Base-by-base conservation (phyloP, 1,140 invertebrate genomes). In the Leptonema lineaticorne region DNA sequence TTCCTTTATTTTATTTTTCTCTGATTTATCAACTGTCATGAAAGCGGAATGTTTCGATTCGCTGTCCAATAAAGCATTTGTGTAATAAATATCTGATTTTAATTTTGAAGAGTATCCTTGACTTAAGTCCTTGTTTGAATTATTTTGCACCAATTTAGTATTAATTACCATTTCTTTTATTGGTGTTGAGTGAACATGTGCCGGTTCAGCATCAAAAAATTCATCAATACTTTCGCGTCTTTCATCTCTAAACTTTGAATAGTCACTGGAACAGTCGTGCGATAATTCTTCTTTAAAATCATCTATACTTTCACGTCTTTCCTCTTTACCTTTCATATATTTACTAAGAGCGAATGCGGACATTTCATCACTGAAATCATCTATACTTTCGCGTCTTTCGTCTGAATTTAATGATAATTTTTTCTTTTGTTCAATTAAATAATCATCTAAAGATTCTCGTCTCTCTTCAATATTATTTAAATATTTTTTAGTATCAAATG, bases 211-310 rank as follows among this genome's bases (percentile, higher is more conserved):
- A 62, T 70, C 71, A 27, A 73, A 73, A 48, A 72, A 72, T 30
- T 72, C 70, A 29, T 72, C 70, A 18, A 72, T 71, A 41, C 69
- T 71, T 37, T 71, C 69, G 8, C 69, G 30, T 9, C 60, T 53
- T 18, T 70, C 69, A n/a, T n/a, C n/a, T n/a, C n/a, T 37, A 11
- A 28, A 50, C 56, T 56, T 37, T 63, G 63, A 7, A 57, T 16
- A 9, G 59, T 27, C 8, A 53, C 53, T 20, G 63, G 30, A 11
- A n/a, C 57, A 29, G 28, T 68, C 18, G 27, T 63, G 37, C n/a
- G n/a, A n/a, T n/a, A n/a, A n/a, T n/a, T n/a, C n/a, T n/a, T n/a
- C n/a, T n/a, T n/a, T n/a, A 18, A 72, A 72, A 46, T 72, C 70
- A 29, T 72, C 70, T 16, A 72, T 58, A n/a, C 56, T 58, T 27